phyloP scores from a whole-genome alignment of 2,888 invertebrate species.

The Phytoseiulus persimilis region DNA sequence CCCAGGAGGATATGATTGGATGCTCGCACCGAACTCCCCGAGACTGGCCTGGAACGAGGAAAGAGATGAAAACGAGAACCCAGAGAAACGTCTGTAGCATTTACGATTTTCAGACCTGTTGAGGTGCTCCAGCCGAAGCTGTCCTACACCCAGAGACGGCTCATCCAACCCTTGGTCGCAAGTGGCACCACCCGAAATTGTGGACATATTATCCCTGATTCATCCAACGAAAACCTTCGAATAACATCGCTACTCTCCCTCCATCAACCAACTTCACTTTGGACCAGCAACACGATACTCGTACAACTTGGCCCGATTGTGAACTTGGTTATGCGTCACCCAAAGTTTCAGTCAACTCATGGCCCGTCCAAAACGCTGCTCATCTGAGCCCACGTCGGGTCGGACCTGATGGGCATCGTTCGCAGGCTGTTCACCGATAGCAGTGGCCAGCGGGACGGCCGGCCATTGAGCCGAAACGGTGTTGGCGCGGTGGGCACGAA shows the following conservation, averaged over 20 bases:
- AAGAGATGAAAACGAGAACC: too few species aligned
- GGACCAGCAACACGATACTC: constrained; percentile 9
- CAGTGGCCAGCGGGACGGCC: neutral
- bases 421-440: neutral
- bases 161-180: neutral
- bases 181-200: neutral
- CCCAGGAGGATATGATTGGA: too few species aligned
- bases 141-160: neutral
- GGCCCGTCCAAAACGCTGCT: constrained; percentile 7
- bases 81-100: too few species aligned
- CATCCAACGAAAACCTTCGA: neutral
- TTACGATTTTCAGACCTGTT: neutral
- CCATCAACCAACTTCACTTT: neutral
- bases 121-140: neutral
- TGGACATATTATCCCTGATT: neutral
- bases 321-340: neutral
- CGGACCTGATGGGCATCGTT: neutral
- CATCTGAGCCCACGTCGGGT: neutral
- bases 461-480: neutral
- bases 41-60: too few species aligned
- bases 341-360: constrained; percentile 1
- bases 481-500: constrained; percentile 35
- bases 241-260: constrained; percentile 7
- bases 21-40: too few species aligned
- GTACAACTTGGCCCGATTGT: constrained; percentile 36